Base-by-base conservation (phyloP, 2,113 vertebrate genomes). In the Varanus salvator region DNA sequence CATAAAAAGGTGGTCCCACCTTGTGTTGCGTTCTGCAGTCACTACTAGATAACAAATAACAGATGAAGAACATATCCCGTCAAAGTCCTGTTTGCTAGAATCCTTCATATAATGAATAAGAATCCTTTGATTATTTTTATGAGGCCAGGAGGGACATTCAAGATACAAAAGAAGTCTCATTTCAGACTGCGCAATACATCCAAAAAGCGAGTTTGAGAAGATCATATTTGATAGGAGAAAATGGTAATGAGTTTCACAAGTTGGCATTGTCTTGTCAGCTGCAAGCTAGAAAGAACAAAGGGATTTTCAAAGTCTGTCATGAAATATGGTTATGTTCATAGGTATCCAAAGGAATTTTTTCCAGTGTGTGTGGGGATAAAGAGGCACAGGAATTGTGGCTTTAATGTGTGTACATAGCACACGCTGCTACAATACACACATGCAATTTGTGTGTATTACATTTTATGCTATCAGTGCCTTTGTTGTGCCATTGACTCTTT, bases 211-310 rank as follows among this genome's bases (percentile, higher is more conserved):
- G 52, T 57, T 82, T 82, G 80, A 60, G 44, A 80, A 80, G 50
- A 86, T 38, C 29, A 71, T 15, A 52, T 85, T 31, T 85, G 38
- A 85, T 50, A 71, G 66, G 38, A 19, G 27, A 19, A 69, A 54
- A 54, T 54, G 27, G 23, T n/a, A 71, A 71, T 50, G 15, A 50
- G 7, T 85, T 71, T 80, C 68, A 21, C 48, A 31, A 50, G 8
- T 71, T 71, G 83, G 27, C 29, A 71, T 85, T 85, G 66, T 52
- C 44, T 85, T 85, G 44, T 85, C 68, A 72, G n/a, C 38, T 52
- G 8, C 44, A 85, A 85, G 21, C 31, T 71, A 52, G 48, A 71
- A 86, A 75, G 50, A 86, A 64, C 38, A 60, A 76, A 44, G 52
- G n/a, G 34, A 86, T 57, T 27, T 38, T 27, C 31, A 72, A 19